phyloP scores from a whole-genome alignment of 2,888 invertebrate species.

The Tortricodes alternella region DNA sequence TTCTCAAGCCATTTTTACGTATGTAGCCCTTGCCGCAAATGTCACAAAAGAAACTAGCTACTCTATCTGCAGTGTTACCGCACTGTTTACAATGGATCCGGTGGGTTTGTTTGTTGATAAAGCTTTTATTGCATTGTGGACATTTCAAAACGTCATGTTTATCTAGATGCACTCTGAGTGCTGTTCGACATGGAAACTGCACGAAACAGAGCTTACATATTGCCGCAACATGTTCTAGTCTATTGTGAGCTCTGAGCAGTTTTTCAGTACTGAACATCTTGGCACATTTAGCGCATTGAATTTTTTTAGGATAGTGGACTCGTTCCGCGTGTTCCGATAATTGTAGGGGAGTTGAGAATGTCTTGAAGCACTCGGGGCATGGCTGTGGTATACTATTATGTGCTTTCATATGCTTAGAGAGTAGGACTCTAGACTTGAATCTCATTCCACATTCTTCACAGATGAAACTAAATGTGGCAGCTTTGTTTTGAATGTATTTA shows the following conservation, averaged over 20 bases:
- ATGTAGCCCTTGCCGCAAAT: slow-evolving; percentile 62
- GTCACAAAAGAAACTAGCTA: slow-evolving; percentile 59
- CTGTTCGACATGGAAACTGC: slow-evolving; percentile 58
- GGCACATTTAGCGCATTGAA: slow-evolving; percentile 56
- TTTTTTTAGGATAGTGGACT: slow-evolving; percentile 59
- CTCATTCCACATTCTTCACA: slow-evolving; percentile 59
- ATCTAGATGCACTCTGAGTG: slow-evolving; percentile 55
- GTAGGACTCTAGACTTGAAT: slow-evolving; percentile 43
- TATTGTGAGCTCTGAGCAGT: slow-evolving; percentile 56
- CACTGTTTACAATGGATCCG: slow-evolving; percentile 58
- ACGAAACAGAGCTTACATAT: slow-evolving; percentile 60
- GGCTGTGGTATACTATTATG: slow-evolving; percentile 47
- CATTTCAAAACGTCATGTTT: slow-evolving; percentile 60
- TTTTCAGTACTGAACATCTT: slow-evolving; percentile 62
- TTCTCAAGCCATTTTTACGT: slow-evolving; percentile 55
- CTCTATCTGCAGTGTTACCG: slow-evolving; percentile 44
- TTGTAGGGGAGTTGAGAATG: slow-evolving; percentile 46
- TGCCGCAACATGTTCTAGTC: slow-evolving; percentile 52
- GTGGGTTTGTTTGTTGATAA: slow-evolving; percentile 53
- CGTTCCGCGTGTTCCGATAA: slow-evolving; percentile 56
- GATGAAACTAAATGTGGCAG: slow-evolving; percentile 37
- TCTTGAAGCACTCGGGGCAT: slow-evolving; percentile 59
- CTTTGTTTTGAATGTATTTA: slow-evolving; percentile 43
- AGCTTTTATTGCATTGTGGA: slow-evolving; percentile 53
- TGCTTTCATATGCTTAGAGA: slow-evolving; percentile 52